Conservation (phyloP, 2,113 vertebrate species). For the Nycticorax nycticorax region DNA sequence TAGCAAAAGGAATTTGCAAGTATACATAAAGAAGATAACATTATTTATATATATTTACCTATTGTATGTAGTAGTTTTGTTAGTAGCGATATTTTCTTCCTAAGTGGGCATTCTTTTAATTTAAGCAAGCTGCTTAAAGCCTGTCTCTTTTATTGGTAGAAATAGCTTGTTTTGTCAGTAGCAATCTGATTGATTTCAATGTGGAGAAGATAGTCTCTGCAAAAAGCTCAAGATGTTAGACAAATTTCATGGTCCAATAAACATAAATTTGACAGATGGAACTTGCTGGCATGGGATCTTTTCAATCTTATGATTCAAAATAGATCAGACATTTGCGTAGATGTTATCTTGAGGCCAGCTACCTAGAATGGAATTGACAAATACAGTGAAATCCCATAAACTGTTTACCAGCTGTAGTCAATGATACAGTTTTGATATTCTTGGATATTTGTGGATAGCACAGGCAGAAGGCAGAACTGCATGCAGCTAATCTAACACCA, state of each 20-base stretch:
- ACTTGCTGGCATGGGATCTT: not conserved
- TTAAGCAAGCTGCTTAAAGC: not conserved
- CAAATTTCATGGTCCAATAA: conserved; percentile 13
- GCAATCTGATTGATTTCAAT: not conserved
- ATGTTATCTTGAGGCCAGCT: not conserved
- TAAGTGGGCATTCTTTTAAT: not conserved
- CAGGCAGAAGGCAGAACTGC: not conserved
- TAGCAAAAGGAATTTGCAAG: not conserved
- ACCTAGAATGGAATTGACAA: not conserved
- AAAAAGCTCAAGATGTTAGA: not conserved
- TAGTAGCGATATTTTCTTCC: not conserved
- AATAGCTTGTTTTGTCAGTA: not conserved
- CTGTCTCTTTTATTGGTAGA: not conserved
- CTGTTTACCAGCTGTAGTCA: not conserved
- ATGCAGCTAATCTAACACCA: not conserved
- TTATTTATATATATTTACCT: not conserved
- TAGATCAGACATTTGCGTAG: not conserved
- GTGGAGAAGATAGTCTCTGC: not conserved
- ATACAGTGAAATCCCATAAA: not conserved
- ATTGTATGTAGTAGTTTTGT: not conserved
- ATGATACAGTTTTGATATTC: not conserved
- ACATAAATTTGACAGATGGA: conserved; percentile 18
- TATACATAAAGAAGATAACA: not conserved
- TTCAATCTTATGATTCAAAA: not conserved
- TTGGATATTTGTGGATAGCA: not conserved